Conservation (phyloP, 1,140 invertebrate species). For the Centruroides sculpturatus region DNA sequence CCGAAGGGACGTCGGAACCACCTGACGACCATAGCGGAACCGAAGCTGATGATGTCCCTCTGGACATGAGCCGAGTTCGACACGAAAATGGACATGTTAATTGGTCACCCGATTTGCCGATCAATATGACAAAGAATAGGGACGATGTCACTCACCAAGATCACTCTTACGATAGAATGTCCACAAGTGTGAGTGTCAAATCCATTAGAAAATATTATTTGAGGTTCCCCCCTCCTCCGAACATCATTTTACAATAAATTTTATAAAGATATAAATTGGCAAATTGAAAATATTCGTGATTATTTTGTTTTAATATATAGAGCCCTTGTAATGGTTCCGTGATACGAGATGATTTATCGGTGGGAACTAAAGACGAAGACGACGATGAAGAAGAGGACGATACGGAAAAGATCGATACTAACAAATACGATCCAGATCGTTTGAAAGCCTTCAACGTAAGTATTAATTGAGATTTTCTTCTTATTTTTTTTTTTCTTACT, state of each 20-base stretch:
- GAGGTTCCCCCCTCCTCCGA: no score
- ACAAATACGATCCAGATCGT: slow-evolving; percentile 83
- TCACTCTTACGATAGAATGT: slow-evolving; percentile 10
- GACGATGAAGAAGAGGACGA: slow-evolving; percentile 69
- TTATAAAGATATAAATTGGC: neutral
- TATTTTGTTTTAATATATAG: slow-evolving; percentile 14
- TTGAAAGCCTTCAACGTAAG: slow-evolving; percentile 90
- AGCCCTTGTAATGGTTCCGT: slow-evolving; percentile 24
- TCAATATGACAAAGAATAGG: slow-evolving; percentile 16
- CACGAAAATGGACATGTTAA: neutral
- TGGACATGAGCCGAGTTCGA: neutral
- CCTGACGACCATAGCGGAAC: neutral
- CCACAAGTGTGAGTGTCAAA: slow-evolving; percentile 2
- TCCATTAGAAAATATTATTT: neutral
- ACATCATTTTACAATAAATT: no score
- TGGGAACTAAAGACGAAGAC: slow-evolving; percentile 30
- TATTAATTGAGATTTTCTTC: neutral
- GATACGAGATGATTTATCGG: slow-evolving; percentile 10
- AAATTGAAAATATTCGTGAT: neutral
- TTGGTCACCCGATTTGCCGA: slow-evolving; percentile 1
- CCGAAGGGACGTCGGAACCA: neutral
- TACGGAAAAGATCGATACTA: slow-evolving; percentile 70
- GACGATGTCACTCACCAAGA: slow-evolving; percentile 8
- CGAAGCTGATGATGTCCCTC: neutral
- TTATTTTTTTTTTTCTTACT: slow-evolving; percentile 19